Base-by-base conservation (phyloP, 2,113 vertebrate genomes). In the Paramormyrops kingsleyae region DNA sequence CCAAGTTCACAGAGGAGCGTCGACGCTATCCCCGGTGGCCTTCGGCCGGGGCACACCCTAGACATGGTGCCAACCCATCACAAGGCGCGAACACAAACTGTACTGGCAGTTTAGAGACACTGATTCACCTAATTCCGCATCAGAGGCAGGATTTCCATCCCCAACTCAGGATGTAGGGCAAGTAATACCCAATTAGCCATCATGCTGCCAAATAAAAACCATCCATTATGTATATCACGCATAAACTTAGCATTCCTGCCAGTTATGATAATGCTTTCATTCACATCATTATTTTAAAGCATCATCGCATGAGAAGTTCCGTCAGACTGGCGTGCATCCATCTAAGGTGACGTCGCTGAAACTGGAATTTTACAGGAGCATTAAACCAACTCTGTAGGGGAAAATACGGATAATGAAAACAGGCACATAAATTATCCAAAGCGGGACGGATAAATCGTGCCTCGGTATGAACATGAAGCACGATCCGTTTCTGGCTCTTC, bases 351-450 rank as follows among this genome's bases (percentile, higher is more conserved):
- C 86, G 89, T 88, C 77, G 27, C 24, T 47, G 90, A 92, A 92
- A 90, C 90, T 91, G 92, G 89, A 83, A 50, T 50, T 90, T 92
- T 90, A 92, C 91, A 85, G 90, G 88, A 59, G 88, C 90, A 89
- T 93, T 94, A 91, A 93, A 93, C 91, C 91, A 92, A 88, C 52
- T 88, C 89, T 89, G 44, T 70, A 17, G 62, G 74, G 87, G 24
- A 44, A 21, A 19, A 70, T n/a, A 74, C 89, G 89, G 53, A 84
- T 59, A 89, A 89, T 85, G 56, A 66, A 88, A 91, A 84, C 88
- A 88, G 59, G 86, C 90, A 90, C 90, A 91, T 92, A 90, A 92
- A 92, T 92, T 88, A 91, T 89, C 66, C 59, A 70, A 19, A 8
- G 56, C 50, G 70, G 87, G 17, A 39, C 56, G 84, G 70, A 90